phyloP scores from a whole-genome alignment of 2,888 invertebrate genomes.

The Synanthedon tipuliformis region DNA sequence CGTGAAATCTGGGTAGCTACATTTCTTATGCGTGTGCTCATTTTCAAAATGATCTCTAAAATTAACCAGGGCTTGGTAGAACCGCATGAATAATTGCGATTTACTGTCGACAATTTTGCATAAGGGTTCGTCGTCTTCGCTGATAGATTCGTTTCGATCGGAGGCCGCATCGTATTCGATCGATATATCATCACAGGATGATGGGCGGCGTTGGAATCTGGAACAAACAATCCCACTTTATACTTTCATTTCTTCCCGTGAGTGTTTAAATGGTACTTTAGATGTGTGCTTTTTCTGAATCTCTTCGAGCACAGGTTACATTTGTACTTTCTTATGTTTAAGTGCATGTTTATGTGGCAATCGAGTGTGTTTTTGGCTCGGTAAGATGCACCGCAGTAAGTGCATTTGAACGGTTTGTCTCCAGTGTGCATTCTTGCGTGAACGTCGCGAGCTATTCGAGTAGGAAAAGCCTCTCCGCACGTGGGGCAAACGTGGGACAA shows the following conservation, averaged over 20 bases:
- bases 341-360: conserved; percentile 39
- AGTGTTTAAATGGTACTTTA: conserved; percentile 41
- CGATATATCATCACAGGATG: neutral
- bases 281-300: conserved; percentile 46
- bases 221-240: conserved; percentile 43
- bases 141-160: neutral
- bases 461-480: conserved; percentile 63
- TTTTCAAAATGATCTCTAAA: conserved; percentile 39
- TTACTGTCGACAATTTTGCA: conserved; percentile 22
- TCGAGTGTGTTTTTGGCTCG: conserved; percentile 36
- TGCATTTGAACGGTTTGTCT: conserved; percentile 51
- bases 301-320: conserved; percentile 39
- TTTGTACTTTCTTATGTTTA: conserved; percentile 29
- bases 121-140: neutral
- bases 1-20: conserved; percentile 22
- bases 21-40: conserved; percentile 16
- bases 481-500: conserved; percentile 44
- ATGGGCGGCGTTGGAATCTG: conserved; percentile 22
- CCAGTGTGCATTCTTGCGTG: conserved; percentile 58
- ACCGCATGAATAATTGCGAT: conserved; percentile 21
- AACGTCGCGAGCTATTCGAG: conserved; percentile 39
- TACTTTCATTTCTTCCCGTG: conserved; percentile 26
- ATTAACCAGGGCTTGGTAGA: conserved; percentile 37
- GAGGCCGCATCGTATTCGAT: neutral
- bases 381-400: conserved; percentile 42